A percentile compares a stretch with the other conserved stretches of the same genome.
These are phyloP conservation scores for Triplophysa yarkandensis DNA, from an alignment of 2,797 vertebrate species.

Conservation along the genomic window DNA sequence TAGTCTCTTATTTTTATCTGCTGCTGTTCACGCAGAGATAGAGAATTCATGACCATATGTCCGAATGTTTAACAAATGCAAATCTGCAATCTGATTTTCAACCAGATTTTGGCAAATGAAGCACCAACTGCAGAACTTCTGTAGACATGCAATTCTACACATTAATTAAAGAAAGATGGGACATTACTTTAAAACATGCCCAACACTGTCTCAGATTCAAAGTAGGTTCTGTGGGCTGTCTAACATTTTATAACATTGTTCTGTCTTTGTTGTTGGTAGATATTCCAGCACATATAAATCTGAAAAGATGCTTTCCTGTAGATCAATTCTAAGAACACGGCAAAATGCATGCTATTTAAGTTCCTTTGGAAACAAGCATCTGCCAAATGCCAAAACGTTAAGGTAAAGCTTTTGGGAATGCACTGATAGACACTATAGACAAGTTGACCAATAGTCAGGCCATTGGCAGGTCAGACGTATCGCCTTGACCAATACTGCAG, in stretches of 20 bases:
- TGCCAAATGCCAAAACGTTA: too few relatives aligned
- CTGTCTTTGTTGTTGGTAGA: constrained; percentile 16
- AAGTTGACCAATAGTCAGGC: constrained; percentile 58
- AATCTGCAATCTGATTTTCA: too few relatives aligned
- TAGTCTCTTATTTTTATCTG: too few relatives aligned
- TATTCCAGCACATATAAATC: constrained; percentile 10
- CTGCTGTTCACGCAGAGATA: too few relatives aligned
- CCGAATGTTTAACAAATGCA: too few relatives aligned
- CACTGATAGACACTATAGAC: constrained; percentile 55
- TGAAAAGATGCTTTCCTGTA: too few relatives aligned
- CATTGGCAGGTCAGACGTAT: constrained; percentile 38
- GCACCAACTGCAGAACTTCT: neutral
- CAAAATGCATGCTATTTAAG: too few relatives aligned
- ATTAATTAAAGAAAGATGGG: neutral
- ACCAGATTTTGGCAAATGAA: too few relatives aligned
- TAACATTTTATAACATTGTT: constrained; percentile 11
- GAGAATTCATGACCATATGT: too few relatives aligned
- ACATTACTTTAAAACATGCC: neutral
- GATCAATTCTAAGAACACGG: too few relatives aligned
- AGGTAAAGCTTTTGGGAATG: constrained; percentile 33
- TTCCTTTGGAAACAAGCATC: too few relatives aligned
- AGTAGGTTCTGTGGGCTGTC: constrained; percentile 1
- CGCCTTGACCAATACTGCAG: constrained; percentile 61
- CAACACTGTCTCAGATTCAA: neutral
- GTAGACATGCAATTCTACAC: neutral